These are phyloP conservation scores for Machimus rusticus DNA, from an alignment of 2,888 invertebrate species.

Conservation along the genomic window DNA sequence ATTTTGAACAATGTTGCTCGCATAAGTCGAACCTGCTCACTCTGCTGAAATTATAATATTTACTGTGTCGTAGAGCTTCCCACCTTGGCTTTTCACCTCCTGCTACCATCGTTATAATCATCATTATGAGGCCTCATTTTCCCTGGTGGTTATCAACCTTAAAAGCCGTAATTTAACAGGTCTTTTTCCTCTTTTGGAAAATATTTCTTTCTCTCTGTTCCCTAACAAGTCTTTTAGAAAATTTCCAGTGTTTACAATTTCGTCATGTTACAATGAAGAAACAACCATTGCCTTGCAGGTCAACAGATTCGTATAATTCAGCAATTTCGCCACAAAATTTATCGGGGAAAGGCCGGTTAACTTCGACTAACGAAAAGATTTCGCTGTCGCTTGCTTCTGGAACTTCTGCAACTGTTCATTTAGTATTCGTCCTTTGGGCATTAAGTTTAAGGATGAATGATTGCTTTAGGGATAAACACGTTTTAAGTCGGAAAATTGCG, in stretches of 20 bases:
- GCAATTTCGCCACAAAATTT: neutral
- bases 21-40: neutral
- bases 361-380: neutral
- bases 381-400: neutral
- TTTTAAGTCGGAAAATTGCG: neutral
- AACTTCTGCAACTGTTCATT: neutral
- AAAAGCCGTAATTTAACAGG: constrained; percentile 36
- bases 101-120: neutral
- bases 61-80: neutral
- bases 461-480: neutral
- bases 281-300: neutral
- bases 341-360: neutral
- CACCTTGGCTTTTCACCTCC: constrained; percentile 13
- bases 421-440: neutral
- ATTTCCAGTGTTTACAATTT: constrained; percentile 23
- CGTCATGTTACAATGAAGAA: constrained; percentile 4
- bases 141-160: constrained; percentile 29
- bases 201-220: constrained; percentile 19
- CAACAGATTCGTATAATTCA: neutral
- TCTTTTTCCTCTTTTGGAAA: constrained; percentile 11
- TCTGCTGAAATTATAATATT: neutral
- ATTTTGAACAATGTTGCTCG: neutral
- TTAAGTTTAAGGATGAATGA: neutral
- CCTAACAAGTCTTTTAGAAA: constrained; percentile 14
- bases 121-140: constrained; percentile 26